These are phyloP conservation scores for Acrobasis consociella DNA, from an alignment of 2,888 invertebrate genomes.

Conservation along the genomic window DNA sequence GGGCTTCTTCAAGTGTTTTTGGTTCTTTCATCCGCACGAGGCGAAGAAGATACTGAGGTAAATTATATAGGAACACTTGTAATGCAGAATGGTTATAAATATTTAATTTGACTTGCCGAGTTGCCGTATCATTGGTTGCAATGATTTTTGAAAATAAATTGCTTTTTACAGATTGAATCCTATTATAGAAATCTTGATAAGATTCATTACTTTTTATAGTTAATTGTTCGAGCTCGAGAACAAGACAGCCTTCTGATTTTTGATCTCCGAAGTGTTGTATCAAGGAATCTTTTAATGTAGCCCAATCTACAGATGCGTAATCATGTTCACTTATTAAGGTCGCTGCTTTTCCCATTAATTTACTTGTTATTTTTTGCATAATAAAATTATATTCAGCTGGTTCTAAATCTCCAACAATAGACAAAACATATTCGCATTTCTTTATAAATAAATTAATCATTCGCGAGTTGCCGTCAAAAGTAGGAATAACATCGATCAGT, in stretches of 20 bases:
- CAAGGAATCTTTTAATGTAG: background rate
- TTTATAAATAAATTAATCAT: background rate
- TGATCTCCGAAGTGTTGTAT: background rate
- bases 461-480: background rate
- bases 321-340: background rate
- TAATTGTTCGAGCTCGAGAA: background rate
- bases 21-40: background rate
- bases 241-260: background rate
- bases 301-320: background rate
- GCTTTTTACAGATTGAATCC: no score
- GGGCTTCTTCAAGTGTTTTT: background rate
- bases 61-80: slow-evolving; percentile 13
- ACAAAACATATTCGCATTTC: background rate
- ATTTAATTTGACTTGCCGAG: background rate
- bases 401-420: background rate
- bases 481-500: background rate
- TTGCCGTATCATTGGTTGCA: no score
- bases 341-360: background rate
- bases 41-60: background rate
- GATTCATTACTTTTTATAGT: background rate
- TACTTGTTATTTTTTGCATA: background rate
- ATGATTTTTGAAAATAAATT: no score
- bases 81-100: background rate
- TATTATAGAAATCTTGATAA: no score
- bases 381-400: background rate